Evolutionary conservation across 2,113 vertebrate genomes (phyloP).

Genomic region (Gopherus flavomarginatus): DNA sequence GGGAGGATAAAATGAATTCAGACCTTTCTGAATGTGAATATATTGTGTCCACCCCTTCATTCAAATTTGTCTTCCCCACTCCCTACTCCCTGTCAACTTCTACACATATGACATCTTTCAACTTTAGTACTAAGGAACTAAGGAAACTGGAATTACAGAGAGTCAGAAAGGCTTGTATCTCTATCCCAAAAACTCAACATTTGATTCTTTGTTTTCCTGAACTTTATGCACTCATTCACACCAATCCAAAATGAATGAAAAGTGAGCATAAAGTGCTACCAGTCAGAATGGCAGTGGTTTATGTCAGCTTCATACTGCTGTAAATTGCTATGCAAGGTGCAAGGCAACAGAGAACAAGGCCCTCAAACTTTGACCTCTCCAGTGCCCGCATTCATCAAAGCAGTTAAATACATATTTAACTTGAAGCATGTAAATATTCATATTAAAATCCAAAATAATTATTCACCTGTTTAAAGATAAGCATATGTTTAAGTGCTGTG

Average conservation of each 20-base stretch:
- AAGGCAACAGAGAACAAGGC: neutral
- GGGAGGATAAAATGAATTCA: neutral
- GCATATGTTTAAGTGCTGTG: neutral
- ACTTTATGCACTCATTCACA: neutral
- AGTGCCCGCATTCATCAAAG: neutral
- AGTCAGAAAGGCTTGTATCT: neutral
- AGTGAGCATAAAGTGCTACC: neutral
- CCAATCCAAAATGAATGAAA: neutral
- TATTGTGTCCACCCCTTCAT: neutral
- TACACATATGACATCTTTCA: fast-evolving
- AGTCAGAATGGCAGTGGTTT: neutral
- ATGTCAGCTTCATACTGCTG: neutral
- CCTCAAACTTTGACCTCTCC: neutral
- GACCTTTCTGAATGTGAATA: neutral
- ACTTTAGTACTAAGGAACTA: neutral
- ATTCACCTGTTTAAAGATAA: neutral
- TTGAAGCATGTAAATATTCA: neutral
- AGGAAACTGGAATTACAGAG: neutral
- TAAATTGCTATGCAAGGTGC: neutral
- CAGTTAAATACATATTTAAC: neutral
- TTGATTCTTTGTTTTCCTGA: neutral
- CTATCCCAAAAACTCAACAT: neutral
- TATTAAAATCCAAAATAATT: neutral
- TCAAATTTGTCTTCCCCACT: neutral
- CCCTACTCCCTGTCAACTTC: neutral